Evolutionary conservation across 1,140 invertebrate species (phyloP), one percentile per base, ranked within the genome.

Genomic region (Meloidogyne exigua): DNA sequence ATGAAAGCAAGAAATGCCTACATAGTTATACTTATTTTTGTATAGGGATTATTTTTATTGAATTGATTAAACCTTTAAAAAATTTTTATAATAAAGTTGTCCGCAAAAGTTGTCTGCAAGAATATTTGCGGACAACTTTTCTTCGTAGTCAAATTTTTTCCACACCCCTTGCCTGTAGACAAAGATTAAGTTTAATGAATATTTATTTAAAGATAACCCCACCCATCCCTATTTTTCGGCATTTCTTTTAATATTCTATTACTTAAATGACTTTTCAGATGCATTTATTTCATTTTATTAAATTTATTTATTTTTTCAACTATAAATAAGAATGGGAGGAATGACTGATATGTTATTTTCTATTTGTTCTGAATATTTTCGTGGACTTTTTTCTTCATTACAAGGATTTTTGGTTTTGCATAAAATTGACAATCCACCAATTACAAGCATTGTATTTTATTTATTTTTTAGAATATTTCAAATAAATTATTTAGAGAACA

Each of bases 351-450:
- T 81, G 62, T 39, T 81, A 23, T 63, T 80, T 18, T 69, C 79
- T 21, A 80, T 82, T 73, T 26, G 68, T 49, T 32, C 77, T 5
- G 80, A 81, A 69, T 81, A 74, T 63, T 83, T 83, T 32, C 32
- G 84, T 49, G 80, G 80, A 25, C 4, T 81, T 13, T 44, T 79
- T 32, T 28, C 66, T 36, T 83, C 81, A 23, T 12, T 81, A 15
- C 81, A 81, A 76, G 80, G 80, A 9, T 83, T 81, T 62, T 36
- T 81, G 26, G 80, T 81, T 32, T 62, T 81, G 23, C 39, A 83
- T 49, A 82, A 83, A 76, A 44, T 81, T 18, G 80, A 81, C 63
- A 49, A 71, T 28, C 68, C 69, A 5, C 42, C 65, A 12, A 76
- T 32, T 62, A 36, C n/a, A 25, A 32, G 39, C 13, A 42, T 75